phyloP scores from a whole-genome alignment of 92 coral and sea anemone species.

The Pocillopora meandrina region DNA sequence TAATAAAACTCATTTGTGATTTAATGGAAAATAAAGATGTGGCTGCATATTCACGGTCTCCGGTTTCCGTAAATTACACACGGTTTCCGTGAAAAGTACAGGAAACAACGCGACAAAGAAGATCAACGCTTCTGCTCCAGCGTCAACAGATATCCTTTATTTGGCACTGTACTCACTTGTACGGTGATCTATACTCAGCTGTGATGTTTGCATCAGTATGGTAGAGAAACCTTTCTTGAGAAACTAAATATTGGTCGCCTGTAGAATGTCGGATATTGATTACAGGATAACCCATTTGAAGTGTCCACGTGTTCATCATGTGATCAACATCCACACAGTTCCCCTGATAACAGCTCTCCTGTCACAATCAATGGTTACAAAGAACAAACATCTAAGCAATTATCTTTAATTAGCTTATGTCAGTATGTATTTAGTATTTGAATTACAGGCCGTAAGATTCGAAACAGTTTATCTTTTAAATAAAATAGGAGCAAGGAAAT shows the following conservation, averaged over 20 bases:
- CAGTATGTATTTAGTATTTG: too few relatives aligned
- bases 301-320: conserved; percentile 68
- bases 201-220: conserved; percentile 20
- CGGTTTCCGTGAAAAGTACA: too few relatives aligned
- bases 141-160: not conserved
- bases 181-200: conserved; percentile 42
- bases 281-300: conserved; percentile 61
- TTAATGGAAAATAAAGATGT: too few relatives aligned
- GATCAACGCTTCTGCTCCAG: too few relatives aligned
- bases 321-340: conserved; percentile 36
- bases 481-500: too few relatives aligned
- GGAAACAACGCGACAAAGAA: too few relatives aligned
- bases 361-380: not conserved
- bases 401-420: too few relatives aligned
- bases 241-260: conserved; percentile 30
- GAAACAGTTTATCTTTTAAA: too few relatives aligned
- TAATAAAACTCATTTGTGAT: too few relatives aligned
- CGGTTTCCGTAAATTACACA: too few relatives aligned
- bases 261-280: conserved; percentile 26
- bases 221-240: conserved; percentile 51
- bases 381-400: not conserved
- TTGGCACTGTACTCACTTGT: conserved; percentile 27
- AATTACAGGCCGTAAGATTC: too few relatives aligned
- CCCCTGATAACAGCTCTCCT: conserved; percentile 55
- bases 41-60: too few relatives aligned